These are phyloP conservation scores for Verasper variegatus DNA, from an alignment of 2,113 vertebrate genomes.

Conservation along the genomic window DNA sequence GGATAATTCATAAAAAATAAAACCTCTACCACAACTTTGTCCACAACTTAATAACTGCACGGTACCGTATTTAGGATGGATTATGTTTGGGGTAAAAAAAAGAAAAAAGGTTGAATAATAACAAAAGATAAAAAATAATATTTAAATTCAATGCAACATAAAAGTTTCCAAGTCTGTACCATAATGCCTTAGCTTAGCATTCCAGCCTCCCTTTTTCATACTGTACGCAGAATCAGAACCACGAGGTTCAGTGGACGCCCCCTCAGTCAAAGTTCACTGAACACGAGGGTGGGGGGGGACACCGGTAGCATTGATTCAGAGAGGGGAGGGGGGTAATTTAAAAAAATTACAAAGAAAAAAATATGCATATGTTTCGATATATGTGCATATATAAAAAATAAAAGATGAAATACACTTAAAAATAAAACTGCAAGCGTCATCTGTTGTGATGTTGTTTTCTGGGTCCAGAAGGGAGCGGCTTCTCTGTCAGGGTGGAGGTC, in stretches of 20 bases:
- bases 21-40: slow-evolving; percentile 23
- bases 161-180: slow-evolving; percentile 55
- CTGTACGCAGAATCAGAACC: slow-evolving; percentile 42
- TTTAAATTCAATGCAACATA: slow-evolving; percentile 43
- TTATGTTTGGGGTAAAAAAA: slow-evolving; percentile 27
- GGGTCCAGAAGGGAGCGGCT: slow-evolving; percentile 52
- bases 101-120: neutral
- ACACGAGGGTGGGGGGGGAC: slow-evolving; percentile 11
- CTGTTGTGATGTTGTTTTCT: slow-evolving; percentile 39
- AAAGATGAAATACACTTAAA: slow-evolving; percentile 52
- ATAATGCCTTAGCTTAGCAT: slow-evolving; percentile 55
- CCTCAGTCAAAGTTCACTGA: slow-evolving; percentile 36
- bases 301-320: slow-evolving; percentile 37
- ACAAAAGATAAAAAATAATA: slow-evolving; percentile 35
- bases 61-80: slow-evolving; percentile 41
- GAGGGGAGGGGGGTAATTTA: neutral
- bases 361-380: slow-evolving; percentile 45
- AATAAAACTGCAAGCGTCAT: slow-evolving; percentile 59
- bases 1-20: slow-evolving; percentile 4
- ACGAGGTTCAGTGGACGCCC: slow-evolving; percentile 10
- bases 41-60: slow-evolving; percentile 31
- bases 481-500: slow-evolving; percentile 51
- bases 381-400: neutral
- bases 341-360: slow-evolving; percentile 6
- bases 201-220: slow-evolving; percentile 68